Evolutionary conservation across 2,797 vertebrate species (phyloP).

Genomic region (Ficedula albicollis): DNA sequence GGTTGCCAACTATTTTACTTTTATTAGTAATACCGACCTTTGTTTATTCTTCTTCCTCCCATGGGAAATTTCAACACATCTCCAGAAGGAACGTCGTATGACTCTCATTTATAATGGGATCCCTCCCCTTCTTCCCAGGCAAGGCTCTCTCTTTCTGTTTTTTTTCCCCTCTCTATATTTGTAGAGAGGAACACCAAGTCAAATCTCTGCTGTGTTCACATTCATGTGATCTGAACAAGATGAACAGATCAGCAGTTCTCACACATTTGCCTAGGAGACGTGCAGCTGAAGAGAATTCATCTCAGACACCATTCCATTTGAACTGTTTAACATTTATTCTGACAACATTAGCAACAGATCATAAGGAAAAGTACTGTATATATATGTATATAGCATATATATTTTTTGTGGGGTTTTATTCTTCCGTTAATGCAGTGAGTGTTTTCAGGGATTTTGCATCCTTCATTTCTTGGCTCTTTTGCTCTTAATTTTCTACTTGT

Average conservation of each 20-base stretch:
- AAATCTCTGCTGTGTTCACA: conserved; percentile 31
- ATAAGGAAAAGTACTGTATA: not conserved
- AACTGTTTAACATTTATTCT: conserved; percentile 20
- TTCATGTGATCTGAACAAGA: conserved; percentile 32
- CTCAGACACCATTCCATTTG: not conserved
- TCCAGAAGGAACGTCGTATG: conserved; percentile 44
- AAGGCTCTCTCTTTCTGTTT: not conserved
- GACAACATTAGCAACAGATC: not conserved
- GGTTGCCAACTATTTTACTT: conserved; percentile 50
- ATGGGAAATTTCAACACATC: conserved; percentile 64
- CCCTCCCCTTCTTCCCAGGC: conserved; percentile 52
- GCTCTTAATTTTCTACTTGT: not conserved
- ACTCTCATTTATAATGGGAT: conserved; percentile 55
- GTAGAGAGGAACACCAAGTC: conserved; percentile 20
- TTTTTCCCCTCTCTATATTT: not conserved
- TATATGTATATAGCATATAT: not conserved
- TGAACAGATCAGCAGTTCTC: conserved; percentile 48
- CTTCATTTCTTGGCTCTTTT: not conserved
- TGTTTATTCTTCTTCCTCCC: conserved; percentile 64
- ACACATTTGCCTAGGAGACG: conserved; percentile 18
- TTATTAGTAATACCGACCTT: conserved; percentile 55
- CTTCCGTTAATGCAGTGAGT: not conserved
- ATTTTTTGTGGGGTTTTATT: not conserved
- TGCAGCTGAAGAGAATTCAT: conserved; percentile 6
- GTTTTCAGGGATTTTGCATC: not conserved